A percentile compares a stretch with the other conserved stretches of the same genome.
phyloP scores from a whole-genome alignment of 2,888 invertebrate genomes.

The Lycia hirtaria region DNA sequence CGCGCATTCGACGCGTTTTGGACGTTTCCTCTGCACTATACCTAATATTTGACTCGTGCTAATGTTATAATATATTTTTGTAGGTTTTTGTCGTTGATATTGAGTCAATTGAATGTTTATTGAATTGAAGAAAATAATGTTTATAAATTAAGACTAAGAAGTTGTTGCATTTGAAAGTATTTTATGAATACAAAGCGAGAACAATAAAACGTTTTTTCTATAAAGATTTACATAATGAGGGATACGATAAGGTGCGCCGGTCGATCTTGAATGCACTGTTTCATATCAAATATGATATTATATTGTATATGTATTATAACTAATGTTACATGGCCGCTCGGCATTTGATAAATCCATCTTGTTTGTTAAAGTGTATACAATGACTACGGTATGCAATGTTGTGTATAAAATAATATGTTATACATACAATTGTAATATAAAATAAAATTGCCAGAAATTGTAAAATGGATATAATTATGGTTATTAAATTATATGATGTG shows the following conservation, averaged over 20 bases:
- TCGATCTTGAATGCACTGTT: slow-evolving; percentile 75
- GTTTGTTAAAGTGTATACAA: slow-evolving; percentile 78
- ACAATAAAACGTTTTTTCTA: slow-evolving; percentile 84
- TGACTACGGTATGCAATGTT: slow-evolving; percentile 34
- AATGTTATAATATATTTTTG: slow-evolving; percentile 84
- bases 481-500: slow-evolving; percentile 36
- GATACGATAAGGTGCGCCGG: slow-evolving; percentile 71
- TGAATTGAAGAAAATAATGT: slow-evolving; percentile 82
- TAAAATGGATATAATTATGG: slow-evolving; percentile 56
- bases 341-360: slow-evolving; percentile 78
- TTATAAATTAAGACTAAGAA: slow-evolving; percentile 83
- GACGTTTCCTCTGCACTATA: slow-evolving; percentile 60
- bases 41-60: slow-evolving; percentile 70
- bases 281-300: slow-evolving; percentile 74
- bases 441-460: slow-evolving; percentile 59
- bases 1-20: slow-evolving; percentile 49
- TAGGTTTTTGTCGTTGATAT: slow-evolving; percentile 84
- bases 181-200: slow-evolving; percentile 84
- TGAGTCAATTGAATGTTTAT: slow-evolving; percentile 85
- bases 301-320: slow-evolving; percentile 40
- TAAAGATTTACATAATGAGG: slow-evolving; percentile 81
- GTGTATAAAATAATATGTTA: slow-evolving; percentile 33
- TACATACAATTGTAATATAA: slow-evolving; percentile 47
- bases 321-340: slow-evolving; percentile 66
- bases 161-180: slow-evolving; percentile 86